phyloP scores from a whole-genome alignment of 2,888 invertebrate species.

The Rhingia rostrata region DNA sequence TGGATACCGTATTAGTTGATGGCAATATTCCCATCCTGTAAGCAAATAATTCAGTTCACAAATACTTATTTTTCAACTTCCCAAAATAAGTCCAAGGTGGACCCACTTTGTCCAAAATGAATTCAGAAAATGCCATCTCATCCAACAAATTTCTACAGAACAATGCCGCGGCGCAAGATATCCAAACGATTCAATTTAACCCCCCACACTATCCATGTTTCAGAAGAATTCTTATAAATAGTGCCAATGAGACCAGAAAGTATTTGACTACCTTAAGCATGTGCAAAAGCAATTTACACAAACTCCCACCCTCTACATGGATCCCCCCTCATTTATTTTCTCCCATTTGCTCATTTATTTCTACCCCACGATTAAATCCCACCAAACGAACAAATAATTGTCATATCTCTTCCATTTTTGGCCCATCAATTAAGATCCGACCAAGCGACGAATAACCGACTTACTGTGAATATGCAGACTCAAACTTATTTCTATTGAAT shows the following conservation, averaged over 20 bases:
- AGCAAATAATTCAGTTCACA: no score
- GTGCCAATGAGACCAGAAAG: neutral
- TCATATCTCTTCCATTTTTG: conserved; percentile 24
- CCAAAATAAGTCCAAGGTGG: no score
- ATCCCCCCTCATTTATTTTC: conserved; percentile 27
- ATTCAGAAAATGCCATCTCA: no score
- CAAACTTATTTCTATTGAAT: conserved; percentile 62
- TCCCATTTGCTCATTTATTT: conserved; percentile 24
- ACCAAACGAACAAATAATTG: conserved; percentile 32
- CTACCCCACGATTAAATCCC: conserved; percentile 39
- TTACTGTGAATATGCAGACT: conserved; percentile 27
- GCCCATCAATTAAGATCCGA: conserved; percentile 58
- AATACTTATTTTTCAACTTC: no score
- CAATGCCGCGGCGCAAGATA: no score
- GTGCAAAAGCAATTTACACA: conserved; percentile 43
- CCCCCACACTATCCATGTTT: no score
- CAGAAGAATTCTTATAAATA: no score
- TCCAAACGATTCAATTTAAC: neutral
- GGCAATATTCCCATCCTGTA: no score
- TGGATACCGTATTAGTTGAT: no score
- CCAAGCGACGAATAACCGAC: conserved; percentile 20
- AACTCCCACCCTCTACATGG: conserved; percentile 20
- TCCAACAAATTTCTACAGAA: no score
- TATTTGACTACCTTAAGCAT: conserved; percentile 29
- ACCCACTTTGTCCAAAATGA: no score